phyloP scores from a whole-genome alignment of 1,140 invertebrate genomes.

The Palaemon carinicauda region DNA sequence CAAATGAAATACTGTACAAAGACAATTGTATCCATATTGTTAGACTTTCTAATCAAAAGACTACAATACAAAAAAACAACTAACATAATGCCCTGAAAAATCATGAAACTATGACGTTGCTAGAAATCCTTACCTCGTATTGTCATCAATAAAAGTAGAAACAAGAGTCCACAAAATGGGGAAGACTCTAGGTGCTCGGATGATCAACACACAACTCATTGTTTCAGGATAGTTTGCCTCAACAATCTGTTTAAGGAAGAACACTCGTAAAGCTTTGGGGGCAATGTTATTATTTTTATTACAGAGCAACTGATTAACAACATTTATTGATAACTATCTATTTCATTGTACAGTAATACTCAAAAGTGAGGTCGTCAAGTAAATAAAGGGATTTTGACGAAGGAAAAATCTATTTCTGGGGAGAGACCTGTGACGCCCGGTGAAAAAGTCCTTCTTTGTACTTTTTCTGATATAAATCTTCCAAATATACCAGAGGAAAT shows the following conservation, averaged over 20 bases:
- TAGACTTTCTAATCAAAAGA: too few species aligned
- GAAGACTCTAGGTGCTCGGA: slow-evolving; percentile 89
- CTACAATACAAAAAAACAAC: not conserved
- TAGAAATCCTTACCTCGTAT: slow-evolving; percentile 73
- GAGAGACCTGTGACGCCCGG: too few species aligned
- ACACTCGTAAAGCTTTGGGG: not conserved
- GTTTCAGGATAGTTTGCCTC: slow-evolving; percentile 97
- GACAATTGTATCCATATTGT: not conserved
- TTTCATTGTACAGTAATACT: too few species aligned
- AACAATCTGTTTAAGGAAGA: slow-evolving; percentile 69
- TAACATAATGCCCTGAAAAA: not conserved
- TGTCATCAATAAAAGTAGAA: slow-evolving; percentile 96
- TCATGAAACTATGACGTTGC: not conserved
- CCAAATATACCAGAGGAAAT: too few species aligned
- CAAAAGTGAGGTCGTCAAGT: too few species aligned
- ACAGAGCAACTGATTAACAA: too few species aligned
- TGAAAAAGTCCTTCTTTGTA: too few species aligned
- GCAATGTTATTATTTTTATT: too few species aligned
- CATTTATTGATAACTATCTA: too few species aligned
- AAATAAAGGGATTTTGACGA: too few species aligned
- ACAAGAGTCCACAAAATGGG: slow-evolving; percentile 97
- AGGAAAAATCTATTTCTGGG: too few species aligned
- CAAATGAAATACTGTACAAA: not conserved
- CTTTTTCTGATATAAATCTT: too few species aligned
- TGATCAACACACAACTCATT: slow-evolving; percentile 87